These are phyloP conservation scores for Cephus pulcher DNA, from an alignment of 2,888 invertebrate species.

Conservation along the genomic window DNA sequence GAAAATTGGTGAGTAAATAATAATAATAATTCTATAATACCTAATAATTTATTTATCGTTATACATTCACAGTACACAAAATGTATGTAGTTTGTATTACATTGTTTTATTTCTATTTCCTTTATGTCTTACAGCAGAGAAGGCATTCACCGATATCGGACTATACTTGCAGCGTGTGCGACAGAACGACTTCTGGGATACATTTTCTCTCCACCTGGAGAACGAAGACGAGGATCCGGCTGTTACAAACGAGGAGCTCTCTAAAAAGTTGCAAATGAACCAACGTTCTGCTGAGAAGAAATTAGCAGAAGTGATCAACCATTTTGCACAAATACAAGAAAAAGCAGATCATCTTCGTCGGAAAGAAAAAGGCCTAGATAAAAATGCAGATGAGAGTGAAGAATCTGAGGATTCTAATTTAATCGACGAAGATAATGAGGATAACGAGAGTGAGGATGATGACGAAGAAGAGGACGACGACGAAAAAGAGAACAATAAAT, in stretches of 20 bases:
- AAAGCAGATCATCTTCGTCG: slow-evolving; percentile 16
- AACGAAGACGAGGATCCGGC: slow-evolving; percentile 52
- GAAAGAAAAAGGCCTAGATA: slow-evolving; percentile 6
- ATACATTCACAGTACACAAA: too few relatives aligned
- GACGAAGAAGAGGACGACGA: slow-evolving; percentile 2
- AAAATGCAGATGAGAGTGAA: slow-evolving; percentile 20
- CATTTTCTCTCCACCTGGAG: slow-evolving; percentile 47
- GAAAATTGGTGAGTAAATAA: slow-evolving; percentile 44
- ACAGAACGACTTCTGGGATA: slow-evolving; percentile 53
- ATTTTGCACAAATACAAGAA: slow-evolving; percentile 48
- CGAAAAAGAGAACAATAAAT: slow-evolving; percentile 1
- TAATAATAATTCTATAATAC: background rate
- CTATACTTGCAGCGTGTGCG: slow-evolving; percentile 45
- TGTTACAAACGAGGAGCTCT: slow-evolving; percentile 33
- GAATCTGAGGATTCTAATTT: slow-evolving; percentile 9
- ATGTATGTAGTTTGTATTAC: background rate
- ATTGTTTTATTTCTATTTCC: slow-evolving; percentile 10
- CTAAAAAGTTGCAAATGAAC: slow-evolving; percentile 43
- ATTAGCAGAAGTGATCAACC: slow-evolving; percentile 46
- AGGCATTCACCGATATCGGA: slow-evolving; percentile 51
- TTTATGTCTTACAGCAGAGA: slow-evolving; percentile 42
- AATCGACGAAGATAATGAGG: slow-evolving; percentile 8
- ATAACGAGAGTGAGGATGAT: slow-evolving; percentile 6
- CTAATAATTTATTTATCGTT: too few relatives aligned
- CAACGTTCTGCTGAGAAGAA: slow-evolving; percentile 44